Percentiles rank a stretch among this genome's conserved stretches.
Conservation (phyloP, 2,797 vertebrate genomes). For the Pseudochromis fuscus region DNA sequence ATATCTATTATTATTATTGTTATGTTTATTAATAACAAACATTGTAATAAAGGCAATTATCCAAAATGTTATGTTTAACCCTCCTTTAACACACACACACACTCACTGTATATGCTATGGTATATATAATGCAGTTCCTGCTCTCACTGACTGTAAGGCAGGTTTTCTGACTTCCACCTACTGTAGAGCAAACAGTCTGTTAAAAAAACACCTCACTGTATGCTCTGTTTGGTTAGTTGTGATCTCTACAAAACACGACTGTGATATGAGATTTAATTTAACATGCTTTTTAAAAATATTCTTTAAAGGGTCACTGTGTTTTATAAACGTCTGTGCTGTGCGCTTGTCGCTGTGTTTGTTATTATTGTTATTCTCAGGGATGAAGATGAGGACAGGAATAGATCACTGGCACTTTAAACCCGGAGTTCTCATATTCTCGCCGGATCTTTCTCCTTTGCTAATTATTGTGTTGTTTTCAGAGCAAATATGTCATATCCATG, state of each 20-base stretch:
- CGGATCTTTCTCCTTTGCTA: slow-evolving; percentile 99
- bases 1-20: neutral
- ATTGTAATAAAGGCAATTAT: slow-evolving; percentile 12
- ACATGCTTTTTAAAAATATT: slow-evolving; percentile 50
- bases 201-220: slow-evolving; percentile 49
- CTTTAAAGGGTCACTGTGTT: slow-evolving; percentile 71
- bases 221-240: slow-evolving; percentile 15
- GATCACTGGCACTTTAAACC: slow-evolving; percentile 98
- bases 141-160: slow-evolving; percentile 58
- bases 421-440: slow-evolving; percentile 99
- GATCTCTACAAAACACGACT: slow-evolving; percentile 65
- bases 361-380: slow-evolving; percentile 79
- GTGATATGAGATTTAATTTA: slow-evolving; percentile 73
- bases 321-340: slow-evolving; percentile 69
- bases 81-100: slow-evolving; percentile 15
- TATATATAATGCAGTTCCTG: slow-evolving; percentile 52
- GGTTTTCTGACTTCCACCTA: slow-evolving; percentile 67
- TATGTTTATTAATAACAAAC: slow-evolving; percentile 10
- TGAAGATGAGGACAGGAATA: slow-evolving; percentile 86
- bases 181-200: slow-evolving; percentile 58
- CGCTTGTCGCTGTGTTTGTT: slow-evolving; percentile 72
- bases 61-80: slow-evolving; percentile 3
- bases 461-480: slow-evolving; percentile 99
- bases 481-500: slow-evolving; percentile 99
- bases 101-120: slow-evolving; percentile 33